These are phyloP conservation scores for Schizopygopsis malacanthus DNA, from an alignment of 2,797 vertebrate species.

Conservation along the genomic window DNA sequence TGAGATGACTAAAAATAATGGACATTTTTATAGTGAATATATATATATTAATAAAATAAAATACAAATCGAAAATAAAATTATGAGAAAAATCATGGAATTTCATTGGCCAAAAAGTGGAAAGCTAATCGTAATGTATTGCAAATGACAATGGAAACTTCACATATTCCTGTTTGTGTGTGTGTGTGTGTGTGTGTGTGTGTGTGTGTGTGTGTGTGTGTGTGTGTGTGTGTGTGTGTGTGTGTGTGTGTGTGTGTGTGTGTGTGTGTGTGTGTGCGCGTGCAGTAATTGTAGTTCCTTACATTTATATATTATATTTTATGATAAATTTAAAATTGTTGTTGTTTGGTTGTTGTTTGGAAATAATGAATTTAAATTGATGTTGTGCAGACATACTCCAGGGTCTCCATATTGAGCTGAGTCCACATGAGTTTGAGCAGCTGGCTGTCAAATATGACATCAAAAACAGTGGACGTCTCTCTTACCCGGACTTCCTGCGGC, in stretches of 20 bases:
- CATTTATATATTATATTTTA: neutral
- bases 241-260: too few relatives aligned
- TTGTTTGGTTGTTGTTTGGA: neutral
- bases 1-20: neutral
- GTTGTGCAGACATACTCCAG: conserved; percentile 50
- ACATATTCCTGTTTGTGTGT: neutral
- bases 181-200: neutral
- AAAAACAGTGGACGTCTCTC: conserved; percentile 69
- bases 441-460: conserved; percentile 72
- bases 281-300: neutral
- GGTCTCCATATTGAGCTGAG: conserved; percentile 49
- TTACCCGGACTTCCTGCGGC: conserved; percentile 75
- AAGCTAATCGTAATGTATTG: too few relatives aligned
- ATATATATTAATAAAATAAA: too few relatives aligned
- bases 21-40: neutral
- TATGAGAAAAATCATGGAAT: neutral
- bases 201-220: too few relatives aligned
- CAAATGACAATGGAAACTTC: neutral
- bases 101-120: neutral
- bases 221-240: neutral
- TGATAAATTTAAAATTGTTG: too few relatives aligned
- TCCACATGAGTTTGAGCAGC: conserved; percentile 71
- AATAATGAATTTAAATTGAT: neutral
- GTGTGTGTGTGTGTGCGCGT: neutral
- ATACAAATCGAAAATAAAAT: neutral